A percentile compares a stretch with the other conserved stretches of the same genome.
Evolutionary conservation across 2,797 vertebrate genomes (phyloP).

Genomic region (Lepus oiostolus): DNA sequence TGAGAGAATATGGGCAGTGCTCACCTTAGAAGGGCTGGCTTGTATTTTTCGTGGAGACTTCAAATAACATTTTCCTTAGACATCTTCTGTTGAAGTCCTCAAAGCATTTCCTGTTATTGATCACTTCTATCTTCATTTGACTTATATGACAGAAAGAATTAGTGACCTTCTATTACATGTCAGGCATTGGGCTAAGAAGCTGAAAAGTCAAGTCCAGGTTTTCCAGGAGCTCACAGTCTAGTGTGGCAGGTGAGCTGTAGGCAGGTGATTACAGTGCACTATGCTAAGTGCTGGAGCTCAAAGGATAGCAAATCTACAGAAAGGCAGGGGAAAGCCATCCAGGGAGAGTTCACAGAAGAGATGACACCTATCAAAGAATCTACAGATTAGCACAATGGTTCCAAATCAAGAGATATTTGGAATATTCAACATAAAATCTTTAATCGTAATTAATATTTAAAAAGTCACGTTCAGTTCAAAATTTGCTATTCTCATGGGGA

Average conservation of each 20-base stretch:
- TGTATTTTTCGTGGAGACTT: conserved; percentile 33
- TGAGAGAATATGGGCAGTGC: background rate
- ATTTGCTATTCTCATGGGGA: background rate
- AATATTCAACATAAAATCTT: too few species aligned
- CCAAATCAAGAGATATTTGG: background rate
- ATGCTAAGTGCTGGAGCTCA: background rate
- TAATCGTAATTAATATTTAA: background rate
- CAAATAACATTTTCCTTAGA: conserved; percentile 53
- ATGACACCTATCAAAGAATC: background rate
- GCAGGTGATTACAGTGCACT: conserved; percentile 45
- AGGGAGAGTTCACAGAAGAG: conserved; percentile 21
- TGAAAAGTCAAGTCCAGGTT: conserved; percentile 39
- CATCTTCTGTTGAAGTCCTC: conserved; percentile 10
- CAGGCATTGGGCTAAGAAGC: conserved; percentile 3
- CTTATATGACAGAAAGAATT: conserved; percentile 27
- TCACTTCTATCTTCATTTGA: conserved; percentile 51
- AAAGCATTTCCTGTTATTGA: conserved; percentile 60
- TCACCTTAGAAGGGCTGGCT: background rate
- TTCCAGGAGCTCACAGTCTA: conserved; percentile 28
- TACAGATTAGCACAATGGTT: background rate
- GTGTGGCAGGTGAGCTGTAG: conserved; percentile 9
- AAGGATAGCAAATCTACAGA: conserved; percentile 33
- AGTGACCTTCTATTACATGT: conserved; percentile 8
- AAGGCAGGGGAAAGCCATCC: background rate
- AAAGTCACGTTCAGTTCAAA: conserved; percentile 37